These are phyloP conservation scores for Platycercus adscitus DNA, from an alignment of 2,113 vertebrate genomes.

Conservation along the genomic window DNA sequence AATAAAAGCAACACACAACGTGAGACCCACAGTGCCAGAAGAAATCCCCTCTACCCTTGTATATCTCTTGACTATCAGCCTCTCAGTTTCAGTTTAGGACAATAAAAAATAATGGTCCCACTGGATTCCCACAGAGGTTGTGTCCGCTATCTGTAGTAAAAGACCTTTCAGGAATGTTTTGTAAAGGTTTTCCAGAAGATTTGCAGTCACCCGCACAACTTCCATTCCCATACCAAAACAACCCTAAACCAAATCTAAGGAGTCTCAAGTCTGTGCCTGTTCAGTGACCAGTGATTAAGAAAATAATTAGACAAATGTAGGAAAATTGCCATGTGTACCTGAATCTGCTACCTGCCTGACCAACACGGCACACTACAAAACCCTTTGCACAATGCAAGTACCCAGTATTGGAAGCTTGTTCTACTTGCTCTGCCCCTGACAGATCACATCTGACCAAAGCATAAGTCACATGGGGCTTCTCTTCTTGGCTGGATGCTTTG, in stretches of 20 bases:
- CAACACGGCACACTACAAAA: neutral
- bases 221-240: neutral
- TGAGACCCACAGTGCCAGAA: neutral
- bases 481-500: neutral
- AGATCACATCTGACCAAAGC: neutral
- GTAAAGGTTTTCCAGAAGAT: neutral
- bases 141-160: neutral
- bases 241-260: neutral
- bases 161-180: neutral
- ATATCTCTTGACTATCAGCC: neutral
- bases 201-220: neutral
- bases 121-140: neutral
- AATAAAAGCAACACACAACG: neutral
- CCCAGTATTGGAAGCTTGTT: rapidly evolving
- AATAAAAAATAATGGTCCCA: neutral
- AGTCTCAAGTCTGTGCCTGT: neutral
- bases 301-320: neutral
- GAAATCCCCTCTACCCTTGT: neutral
- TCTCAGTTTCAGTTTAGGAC: neutral
- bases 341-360: neutral
- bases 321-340: neutral
- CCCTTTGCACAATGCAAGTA: neutral
- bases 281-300: neutral
- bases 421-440: neutral
- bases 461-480: neutral